Evolutionary conservation across 2,113 vertebrate species (phyloP), one percentile per base, ranked within the genome.

Genomic region (Platysteira castanea): DNA sequence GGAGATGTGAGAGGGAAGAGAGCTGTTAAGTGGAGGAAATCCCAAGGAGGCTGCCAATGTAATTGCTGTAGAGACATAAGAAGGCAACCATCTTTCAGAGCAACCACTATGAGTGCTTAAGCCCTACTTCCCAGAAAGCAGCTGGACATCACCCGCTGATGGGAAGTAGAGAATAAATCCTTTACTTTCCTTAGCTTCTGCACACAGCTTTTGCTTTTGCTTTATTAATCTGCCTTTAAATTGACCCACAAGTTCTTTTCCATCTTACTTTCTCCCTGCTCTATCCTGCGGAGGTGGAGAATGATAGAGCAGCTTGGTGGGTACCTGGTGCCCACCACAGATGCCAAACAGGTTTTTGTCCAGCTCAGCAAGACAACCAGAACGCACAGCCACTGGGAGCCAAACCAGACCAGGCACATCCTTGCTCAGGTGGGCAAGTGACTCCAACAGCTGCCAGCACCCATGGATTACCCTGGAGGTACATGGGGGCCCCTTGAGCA

Each of bases 391-490:
- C 9, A 1, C 42, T 2, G 0, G 35, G 18, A 85, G 41, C 44
- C 67, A 80, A 77, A 89, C 28, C 54, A 81, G 63, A 54, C 11
- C 19, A 13, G 71, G 35, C 26, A 68, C 39, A 76, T 76, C 63
- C 24, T 49, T 90, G 59, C 46, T 77, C 39, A 73, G 26, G 42
- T 1, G 4, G 30, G 67, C 11, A 67, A 37, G 49, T 1, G 11
- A 73, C 41, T 76, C 49, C 73, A 67, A 13, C 6, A 7, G 33
- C 64, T 87, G 56, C 46, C 3, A 7, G 44, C 1, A 1, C 42
- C 42, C 3, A 1, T 0, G 0, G 73, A 64, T 65, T 52, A 87
- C 49, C 27, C 31, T 10, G 5, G 30, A 37, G 37, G 14, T 47
- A 44, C 21, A 2, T 1, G 1, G 16, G 12, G 16, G 10, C 17